Base-by-base conservation (phyloP, 2,888 invertebrate genomes). In the Corythucha ciliata region DNA sequence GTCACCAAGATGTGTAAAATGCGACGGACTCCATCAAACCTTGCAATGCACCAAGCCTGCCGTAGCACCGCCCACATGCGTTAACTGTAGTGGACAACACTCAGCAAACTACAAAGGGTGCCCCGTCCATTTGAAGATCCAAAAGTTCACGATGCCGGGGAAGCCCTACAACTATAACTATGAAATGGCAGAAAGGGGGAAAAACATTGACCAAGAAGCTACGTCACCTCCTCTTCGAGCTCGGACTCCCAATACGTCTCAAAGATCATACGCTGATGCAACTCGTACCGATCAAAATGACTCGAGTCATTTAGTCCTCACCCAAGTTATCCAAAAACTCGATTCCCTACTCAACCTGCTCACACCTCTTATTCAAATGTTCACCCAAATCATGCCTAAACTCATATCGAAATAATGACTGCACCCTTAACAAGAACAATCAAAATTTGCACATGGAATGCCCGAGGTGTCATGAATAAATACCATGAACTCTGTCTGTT, bases 311-410 rank as follows among this genome's bases (percentile, higher is more conserved):
- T 6, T 12, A 8, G 25, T 40, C 14, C 16, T 44, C 4, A 14
- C 29, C 44, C 44, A 44, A 44, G 44, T 44, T 16, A 6, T 44
- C 10, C 44, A 44, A 27, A 46, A 46, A 46, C 12, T 46, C 4
- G 46, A 46, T 46, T 46, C 46, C 4, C 21, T 46, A 21, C 32
- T 46, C 10, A 46, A 46, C 16, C 18, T 34, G 2, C 32, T 46
- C 8, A 34, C 46, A 7, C 46, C 41, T 8, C 46, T 46, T 16
- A 34, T 46, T 32, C 46, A 46, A 34, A 46, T 46, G 46, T 33
- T 46, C 22, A 21, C 34, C 3, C 34, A 46, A 34, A 46, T 46
- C 18, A 46, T 46, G 34, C 46, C 33, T n/a, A 33, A 14, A 21
- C 14, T 46, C 4, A 33, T 46, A 2, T 18, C 22, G 5, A 46